Conservation (phyloP, 2,113 vertebrate species). For the Trematomus loennbergii region DNA sequence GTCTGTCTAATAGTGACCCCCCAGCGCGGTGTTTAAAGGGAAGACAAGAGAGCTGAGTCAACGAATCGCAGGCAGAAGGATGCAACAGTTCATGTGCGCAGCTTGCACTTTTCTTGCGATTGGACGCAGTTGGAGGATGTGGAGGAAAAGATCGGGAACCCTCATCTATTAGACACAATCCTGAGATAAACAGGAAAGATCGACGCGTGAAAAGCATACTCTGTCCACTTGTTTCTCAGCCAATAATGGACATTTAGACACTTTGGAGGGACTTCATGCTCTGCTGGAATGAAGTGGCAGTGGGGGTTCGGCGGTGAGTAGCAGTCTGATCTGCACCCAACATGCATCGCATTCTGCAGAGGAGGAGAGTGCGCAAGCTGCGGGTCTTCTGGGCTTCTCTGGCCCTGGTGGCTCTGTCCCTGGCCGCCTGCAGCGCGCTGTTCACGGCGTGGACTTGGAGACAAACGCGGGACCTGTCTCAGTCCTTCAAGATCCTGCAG, state of each 20-base stretch:
- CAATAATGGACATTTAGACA: slow-evolving; percentile 62
- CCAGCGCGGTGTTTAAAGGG: slow-evolving; percentile 69
- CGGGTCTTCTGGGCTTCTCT: slow-evolving; percentile 83
- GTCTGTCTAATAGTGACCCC: slow-evolving; percentile 72
- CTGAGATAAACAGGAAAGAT: background rate
- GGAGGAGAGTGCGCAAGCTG: slow-evolving; percentile 81
- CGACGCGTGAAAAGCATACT: background rate
- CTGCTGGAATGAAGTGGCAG: slow-evolving; percentile 70
- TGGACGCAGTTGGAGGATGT: slow-evolving; percentile 56
- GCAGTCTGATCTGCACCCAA: slow-evolving; percentile 67
- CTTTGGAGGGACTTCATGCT: slow-evolving; percentile 46
- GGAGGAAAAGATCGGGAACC: slow-evolving; percentile 28
- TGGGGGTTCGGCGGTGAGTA: slow-evolving; percentile 69
- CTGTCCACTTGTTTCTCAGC: background rate
- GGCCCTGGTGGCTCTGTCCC: slow-evolving; percentile 82
- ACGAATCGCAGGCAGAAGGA: slow-evolving; percentile 76
- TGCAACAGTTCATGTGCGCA: slow-evolving; percentile 75
- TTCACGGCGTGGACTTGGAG: slow-evolving; percentile 87
- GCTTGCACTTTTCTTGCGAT: slow-evolving; percentile 50
- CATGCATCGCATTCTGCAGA: slow-evolving; percentile 85
- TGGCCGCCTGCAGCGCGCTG: slow-evolving; percentile 85
- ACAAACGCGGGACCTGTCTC: slow-evolving; percentile 85
- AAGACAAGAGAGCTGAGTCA: slow-evolving; percentile 78
- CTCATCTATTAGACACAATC: slow-evolving; percentile 35
- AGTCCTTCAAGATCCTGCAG: slow-evolving; percentile 84